phyloP scores from a whole-genome alignment of 2,113 vertebrate species.

The Tyrannus savana region DNA sequence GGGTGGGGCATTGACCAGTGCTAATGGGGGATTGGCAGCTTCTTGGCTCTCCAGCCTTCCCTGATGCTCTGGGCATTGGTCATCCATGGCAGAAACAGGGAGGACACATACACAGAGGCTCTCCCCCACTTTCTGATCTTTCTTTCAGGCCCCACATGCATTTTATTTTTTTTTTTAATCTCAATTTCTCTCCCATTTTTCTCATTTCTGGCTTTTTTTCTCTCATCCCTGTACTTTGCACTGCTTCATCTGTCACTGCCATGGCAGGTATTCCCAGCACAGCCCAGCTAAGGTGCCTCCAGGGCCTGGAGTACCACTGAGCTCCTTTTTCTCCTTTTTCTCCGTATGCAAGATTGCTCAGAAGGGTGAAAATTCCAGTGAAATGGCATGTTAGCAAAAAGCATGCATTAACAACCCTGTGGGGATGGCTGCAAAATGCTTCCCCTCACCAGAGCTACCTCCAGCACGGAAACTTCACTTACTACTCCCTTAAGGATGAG shows the following conservation, averaged over 20 bases:
- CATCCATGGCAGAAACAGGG: background rate
- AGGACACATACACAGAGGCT: fast-evolving
- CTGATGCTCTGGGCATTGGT: background rate
- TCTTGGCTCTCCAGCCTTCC: background rate
- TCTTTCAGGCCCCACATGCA: background rate
- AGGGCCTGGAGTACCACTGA: background rate
- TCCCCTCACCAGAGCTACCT: constrained; percentile 3
- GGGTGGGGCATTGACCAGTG: background rate
- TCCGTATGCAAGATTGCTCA: background rate
- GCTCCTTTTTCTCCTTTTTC: background rate
- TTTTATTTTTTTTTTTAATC: background rate
- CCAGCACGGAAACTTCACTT: background rate
- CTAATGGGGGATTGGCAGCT: background rate
- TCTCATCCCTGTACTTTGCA: background rate
- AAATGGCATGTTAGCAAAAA: constrained; percentile 33
- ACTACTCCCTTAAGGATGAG: background rate
- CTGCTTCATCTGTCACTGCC: background rate
- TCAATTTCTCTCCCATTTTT: background rate
- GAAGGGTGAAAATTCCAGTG: constrained; percentile 41
- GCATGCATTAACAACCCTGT: background rate
- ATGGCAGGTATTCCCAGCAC: background rate
- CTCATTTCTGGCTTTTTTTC: background rate
- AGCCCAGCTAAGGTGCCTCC: background rate
- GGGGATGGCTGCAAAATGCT: constrained; percentile 35
- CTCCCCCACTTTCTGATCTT: background rate